phyloP scores from a whole-genome alignment of 2,888 invertebrate species.

The Seira ritae region DNA sequence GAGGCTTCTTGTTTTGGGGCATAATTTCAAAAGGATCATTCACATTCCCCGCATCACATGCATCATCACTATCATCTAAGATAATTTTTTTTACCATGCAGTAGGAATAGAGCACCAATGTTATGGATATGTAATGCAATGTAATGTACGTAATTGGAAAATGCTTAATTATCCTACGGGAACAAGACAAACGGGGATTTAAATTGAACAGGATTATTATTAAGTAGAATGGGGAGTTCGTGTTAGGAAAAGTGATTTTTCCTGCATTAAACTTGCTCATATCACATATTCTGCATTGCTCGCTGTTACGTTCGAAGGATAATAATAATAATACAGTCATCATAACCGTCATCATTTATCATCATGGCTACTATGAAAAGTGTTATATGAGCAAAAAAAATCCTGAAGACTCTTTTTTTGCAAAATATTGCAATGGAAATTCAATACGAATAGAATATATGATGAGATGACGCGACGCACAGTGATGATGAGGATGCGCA shows the following conservation, averaged over 20 bases:
- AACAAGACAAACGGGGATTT: not conserved
- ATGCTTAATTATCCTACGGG: not conserved
- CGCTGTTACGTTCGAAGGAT: not conserved
- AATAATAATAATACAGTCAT: constrained; percentile 34
- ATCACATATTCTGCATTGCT: not conserved
- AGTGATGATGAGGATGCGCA: not conserved
- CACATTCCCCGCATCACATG: no score
- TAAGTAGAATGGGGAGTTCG: not conserved
- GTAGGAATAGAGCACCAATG: no score
- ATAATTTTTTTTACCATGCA: no score
- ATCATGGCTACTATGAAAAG: not conserved
- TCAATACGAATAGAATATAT: not conserved
- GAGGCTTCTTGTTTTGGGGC: no score
- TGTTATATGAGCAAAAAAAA: no score
- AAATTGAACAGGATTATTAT: not conserved
- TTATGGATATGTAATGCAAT: no score
- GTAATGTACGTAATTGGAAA: not conserved
- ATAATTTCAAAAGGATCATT: no score
- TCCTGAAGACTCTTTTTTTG: not conserved
- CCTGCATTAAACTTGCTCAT: not conserved
- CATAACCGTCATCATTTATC: constrained; percentile 27
- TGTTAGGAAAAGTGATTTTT: not conserved
- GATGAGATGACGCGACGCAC: no score
- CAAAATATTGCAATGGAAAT: not conserved
- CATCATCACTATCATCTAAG: no score